Conservation (phyloP, 2,888 invertebrate genomes). For the Scaptomyza flava region DNA sequence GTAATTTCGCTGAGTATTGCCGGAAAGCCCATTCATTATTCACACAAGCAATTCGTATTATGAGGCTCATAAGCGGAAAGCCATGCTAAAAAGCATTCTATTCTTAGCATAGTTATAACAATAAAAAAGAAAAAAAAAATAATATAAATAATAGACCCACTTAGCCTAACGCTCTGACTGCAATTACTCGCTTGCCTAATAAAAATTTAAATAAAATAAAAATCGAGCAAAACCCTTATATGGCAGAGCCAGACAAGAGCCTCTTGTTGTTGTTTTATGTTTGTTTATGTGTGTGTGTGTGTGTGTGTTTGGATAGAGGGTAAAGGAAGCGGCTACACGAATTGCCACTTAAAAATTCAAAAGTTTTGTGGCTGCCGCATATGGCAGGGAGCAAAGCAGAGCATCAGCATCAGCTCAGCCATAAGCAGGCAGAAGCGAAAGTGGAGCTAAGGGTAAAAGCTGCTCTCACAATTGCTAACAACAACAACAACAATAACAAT, state of each 20-base stretch:
- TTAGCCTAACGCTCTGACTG: slow-evolving; percentile 7
- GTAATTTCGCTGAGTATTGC: not conserved
- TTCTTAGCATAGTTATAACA: not conserved
- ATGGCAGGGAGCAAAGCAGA: slow-evolving; percentile 48
- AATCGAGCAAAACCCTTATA: slow-evolving; percentile 4
- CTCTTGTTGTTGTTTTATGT: slow-evolving; percentile 12
- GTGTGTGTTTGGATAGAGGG: slow-evolving; percentile 13
- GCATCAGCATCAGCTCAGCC: slow-evolving; percentile 33
- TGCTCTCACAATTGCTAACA: slow-evolving; percentile 53
- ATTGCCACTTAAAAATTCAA: slow-evolving; percentile 79
- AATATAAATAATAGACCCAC: slow-evolving; percentile 3
- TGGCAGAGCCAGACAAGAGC: slow-evolving; percentile 43
- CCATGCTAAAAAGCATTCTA: not conserved
- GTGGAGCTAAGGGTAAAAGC: slow-evolving; percentile 33
- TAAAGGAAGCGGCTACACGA: slow-evolving; percentile 72
- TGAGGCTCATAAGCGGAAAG: not conserved
- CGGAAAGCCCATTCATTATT: not conserved
- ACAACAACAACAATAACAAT: slow-evolving; percentile 60
- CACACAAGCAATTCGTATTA: slow-evolving; percentile 1
- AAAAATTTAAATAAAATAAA: slow-evolving; percentile 58
- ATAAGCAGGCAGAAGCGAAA: slow-evolving; percentile 39
- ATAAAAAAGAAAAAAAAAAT: slow-evolving; percentile 7
- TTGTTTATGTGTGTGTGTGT: slow-evolving; percentile 15
- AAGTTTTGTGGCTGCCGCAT: slow-evolving; percentile 76
- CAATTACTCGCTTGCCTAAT: slow-evolving; percentile 41